These are phyloP conservation scores for Drosophila bipectinata DNA, from an alignment of 1,140 invertebrate genomes.

Conservation along the genomic window DNA sequence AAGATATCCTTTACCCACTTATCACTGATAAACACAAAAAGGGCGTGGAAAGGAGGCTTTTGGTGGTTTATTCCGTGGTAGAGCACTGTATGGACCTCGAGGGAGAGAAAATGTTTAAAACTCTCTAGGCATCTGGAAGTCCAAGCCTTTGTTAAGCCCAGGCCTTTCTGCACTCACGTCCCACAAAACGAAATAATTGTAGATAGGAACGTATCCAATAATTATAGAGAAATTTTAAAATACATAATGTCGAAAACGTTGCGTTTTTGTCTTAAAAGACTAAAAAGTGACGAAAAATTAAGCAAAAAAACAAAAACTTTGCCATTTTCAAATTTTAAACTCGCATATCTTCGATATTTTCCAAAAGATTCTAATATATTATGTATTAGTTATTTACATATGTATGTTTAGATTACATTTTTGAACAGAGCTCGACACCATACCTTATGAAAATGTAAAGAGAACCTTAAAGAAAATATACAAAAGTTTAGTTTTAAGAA, in stretches of 20 bases:
- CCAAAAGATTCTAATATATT: background rate
- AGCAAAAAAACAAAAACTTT: no score
- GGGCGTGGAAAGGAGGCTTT: slow-evolving; percentile 91
- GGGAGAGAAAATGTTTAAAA: slow-evolving; percentile 84
- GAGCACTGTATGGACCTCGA: slow-evolving; percentile 88
- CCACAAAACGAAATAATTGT: slow-evolving; percentile 10
- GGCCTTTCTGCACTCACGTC: background rate
- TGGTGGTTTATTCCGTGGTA: slow-evolving; percentile 89
- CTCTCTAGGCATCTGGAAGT: slow-evolving; percentile 47
- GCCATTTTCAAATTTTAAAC: background rate
- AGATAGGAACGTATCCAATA: slow-evolving; percentile 21
- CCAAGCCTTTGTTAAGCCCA: background rate
- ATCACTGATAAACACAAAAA: slow-evolving; percentile 90
- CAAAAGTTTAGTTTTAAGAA: slow-evolving; percentile 23
- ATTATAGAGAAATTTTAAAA: background rate
- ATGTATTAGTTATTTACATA: background rate
- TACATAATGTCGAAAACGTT: background rate
- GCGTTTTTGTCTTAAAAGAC: no score
- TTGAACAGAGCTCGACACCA: background rate
- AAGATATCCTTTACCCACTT: slow-evolving; percentile 86
- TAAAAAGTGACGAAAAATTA: background rate
- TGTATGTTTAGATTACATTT: background rate
- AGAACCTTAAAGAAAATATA: slow-evolving; percentile 21
- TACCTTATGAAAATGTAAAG: slow-evolving; percentile 1
- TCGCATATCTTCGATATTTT: background rate